Percentiles rank a stretch among this genome's conserved stretches.
Conservation (phyloP, 2,113 vertebrate species). For the Aspiorhynchus laticeps region DNA sequence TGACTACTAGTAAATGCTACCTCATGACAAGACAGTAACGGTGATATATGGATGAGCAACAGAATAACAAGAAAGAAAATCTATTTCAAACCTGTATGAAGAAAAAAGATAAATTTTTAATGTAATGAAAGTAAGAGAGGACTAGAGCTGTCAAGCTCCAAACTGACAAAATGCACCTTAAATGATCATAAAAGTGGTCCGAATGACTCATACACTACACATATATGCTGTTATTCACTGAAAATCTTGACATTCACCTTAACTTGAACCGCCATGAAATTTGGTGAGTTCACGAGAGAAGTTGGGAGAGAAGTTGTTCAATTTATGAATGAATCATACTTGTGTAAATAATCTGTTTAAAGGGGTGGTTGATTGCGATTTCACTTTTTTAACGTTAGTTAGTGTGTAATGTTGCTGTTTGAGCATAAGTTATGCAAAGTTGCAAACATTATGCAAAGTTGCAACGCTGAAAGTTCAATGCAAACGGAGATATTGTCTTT, state of each 20-base stretch:
- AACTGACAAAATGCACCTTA: background rate
- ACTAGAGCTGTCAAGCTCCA: background rate
- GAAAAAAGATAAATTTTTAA: background rate
- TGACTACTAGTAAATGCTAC: background rate
- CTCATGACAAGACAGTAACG: background rate
- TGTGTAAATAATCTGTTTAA: background rate
- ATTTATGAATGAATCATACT: background rate
- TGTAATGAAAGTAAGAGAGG: background rate
- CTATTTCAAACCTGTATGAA: background rate
- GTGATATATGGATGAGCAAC: background rate
- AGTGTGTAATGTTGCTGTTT: too few relatives aligned
- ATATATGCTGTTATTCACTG: background rate
- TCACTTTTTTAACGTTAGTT: too few relatives aligned
- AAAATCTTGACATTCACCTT: background rate
- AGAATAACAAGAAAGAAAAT: background rate
- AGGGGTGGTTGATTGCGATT: too few relatives aligned
- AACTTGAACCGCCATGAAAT: background rate
- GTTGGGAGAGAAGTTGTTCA: background rate
- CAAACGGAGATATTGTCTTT: too few relatives aligned
- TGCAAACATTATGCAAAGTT: too few relatives aligned
- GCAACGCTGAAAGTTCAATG: too few relatives aligned
- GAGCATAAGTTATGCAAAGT: too few relatives aligned
- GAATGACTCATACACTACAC: background rate
- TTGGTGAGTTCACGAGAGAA: background rate
- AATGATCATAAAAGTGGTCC: background rate